phyloP scores from a whole-genome alignment of 2,797 vertebrate genomes.

The Pseudomugil tenellus region DNA sequence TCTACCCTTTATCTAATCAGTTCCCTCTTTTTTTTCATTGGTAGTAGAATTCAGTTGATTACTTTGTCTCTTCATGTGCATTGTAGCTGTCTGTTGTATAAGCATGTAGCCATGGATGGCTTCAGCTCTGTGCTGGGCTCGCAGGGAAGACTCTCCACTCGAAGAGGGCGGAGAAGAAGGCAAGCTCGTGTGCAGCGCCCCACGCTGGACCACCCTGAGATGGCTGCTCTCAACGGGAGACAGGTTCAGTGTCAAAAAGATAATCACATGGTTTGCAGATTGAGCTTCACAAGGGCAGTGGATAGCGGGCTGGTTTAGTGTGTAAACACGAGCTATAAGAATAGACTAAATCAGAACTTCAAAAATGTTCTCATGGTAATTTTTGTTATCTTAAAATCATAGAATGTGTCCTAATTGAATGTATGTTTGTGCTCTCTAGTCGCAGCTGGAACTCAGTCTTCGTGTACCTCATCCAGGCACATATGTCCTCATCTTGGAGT shows the following conservation, averaged over 20 bases:
- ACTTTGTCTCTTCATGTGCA: background rate
- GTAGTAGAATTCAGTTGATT: background rate
- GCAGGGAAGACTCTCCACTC: slow-evolving; percentile 77
- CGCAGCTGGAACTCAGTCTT: slow-evolving; percentile 84
- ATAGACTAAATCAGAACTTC: background rate
- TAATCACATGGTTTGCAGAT: background rate
- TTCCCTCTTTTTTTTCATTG: background rate
- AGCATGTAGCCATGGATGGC: slow-evolving; percentile 87
- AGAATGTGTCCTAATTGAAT: background rate
- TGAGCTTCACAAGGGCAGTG: background rate
- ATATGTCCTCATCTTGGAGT: slow-evolving; percentile 89
- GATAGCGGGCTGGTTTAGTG: background rate
- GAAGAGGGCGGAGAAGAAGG: slow-evolving; percentile 69
- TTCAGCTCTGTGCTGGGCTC: slow-evolving; percentile 86
- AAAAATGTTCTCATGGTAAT: background rate
- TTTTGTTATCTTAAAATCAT: background rate
- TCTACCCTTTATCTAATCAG: background rate
- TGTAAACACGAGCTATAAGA: background rate
- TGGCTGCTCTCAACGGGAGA: slow-evolving; percentile 86
- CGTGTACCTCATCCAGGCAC: slow-evolving; percentile 81
- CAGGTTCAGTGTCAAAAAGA: slow-evolving; percentile 80
- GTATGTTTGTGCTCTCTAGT: slow-evolving; percentile 66
- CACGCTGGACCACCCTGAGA: slow-evolving; percentile 81
- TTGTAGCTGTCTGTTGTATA: slow-evolving; percentile 91
- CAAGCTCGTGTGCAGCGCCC: slow-evolving; percentile 78